Conservation (phyloP, 37 sponge, comb jelly and placozoan species). For the Trichoplax adhaerens region DNA sequence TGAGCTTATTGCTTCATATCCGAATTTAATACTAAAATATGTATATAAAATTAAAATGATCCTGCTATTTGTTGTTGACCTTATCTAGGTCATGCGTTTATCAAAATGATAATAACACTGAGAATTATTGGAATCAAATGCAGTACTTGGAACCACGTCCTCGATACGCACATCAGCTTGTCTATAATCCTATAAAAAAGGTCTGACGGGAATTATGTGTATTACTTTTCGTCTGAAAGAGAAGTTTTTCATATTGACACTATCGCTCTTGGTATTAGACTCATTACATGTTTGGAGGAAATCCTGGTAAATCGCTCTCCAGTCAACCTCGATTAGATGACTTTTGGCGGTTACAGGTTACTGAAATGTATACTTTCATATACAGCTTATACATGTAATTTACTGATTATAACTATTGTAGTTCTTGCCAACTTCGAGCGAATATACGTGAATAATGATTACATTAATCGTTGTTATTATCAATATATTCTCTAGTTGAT, state of each 20-base stretch:
- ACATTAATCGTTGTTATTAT: too few relatives aligned
- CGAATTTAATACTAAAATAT: too few relatives aligned
- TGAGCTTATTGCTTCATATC: too few relatives aligned
- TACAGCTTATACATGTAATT: background rate
- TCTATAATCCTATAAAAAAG: slow-evolving; percentile 31
- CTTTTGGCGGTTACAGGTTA: slow-evolving; percentile 38
- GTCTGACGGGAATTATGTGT: slow-evolving; percentile 1
- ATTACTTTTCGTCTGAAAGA: background rate
- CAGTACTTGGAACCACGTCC: slow-evolving; percentile 36
- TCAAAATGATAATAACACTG: background rate
- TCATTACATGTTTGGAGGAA: slow-evolving; percentile 72
- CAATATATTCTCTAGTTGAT: too few relatives aligned
- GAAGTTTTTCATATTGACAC: too few relatives aligned
- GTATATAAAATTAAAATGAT: too few relatives aligned
- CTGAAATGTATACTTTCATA: background rate
- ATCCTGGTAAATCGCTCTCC: slow-evolving; percentile 18
- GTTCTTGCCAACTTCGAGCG: background rate
- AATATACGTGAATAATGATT: too few relatives aligned
- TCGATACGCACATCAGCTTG: slow-evolving; percentile 57
- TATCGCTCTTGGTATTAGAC: background rate
- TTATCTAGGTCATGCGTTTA: slow-evolving; percentile 5
- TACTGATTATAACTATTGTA: background rate
- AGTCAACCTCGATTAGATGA: slow-evolving; percentile 37
- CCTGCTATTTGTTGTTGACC: too few relatives aligned
- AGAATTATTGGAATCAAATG: slow-evolving; percentile 1